Base-by-base conservation (phyloP, 64 coral and sea anemone genomes). In the Platygyra sinensis region DNA sequence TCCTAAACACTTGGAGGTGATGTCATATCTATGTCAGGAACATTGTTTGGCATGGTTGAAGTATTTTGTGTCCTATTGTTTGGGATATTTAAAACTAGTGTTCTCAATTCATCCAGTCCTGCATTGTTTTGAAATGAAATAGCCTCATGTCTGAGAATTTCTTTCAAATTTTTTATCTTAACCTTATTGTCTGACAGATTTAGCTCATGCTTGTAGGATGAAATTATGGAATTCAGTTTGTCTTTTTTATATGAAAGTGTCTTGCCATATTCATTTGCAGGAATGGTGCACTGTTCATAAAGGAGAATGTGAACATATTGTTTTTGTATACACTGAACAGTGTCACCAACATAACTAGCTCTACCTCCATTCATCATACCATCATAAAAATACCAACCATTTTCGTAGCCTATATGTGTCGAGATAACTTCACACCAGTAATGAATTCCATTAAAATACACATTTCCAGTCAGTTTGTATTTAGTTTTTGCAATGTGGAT, bases 361-460 rank as follows among this genome's bases (percentile, higher is more conserved):
- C 27, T 89, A 9, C 60, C 87, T 5, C 60, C 62, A 25, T 22
- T 89, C 20, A 28, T 19, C 39, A 89, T 28, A 0, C 87, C 87
- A 80, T 89, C 62, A 52, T 72, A 80, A 29, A 80, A 25, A 10
- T 54, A 89, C 87, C 87, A 89, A 10, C 87, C 87, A 38, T 38
- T 38, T 38, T 38, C 4, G 36, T 38, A 38, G 36, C 36, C 36
- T 38, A 38, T 38, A 38, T 38, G 36, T 38, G 36, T 38, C 36
- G 36, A 38, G 36, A 38, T 38, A 38, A 38, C 36, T 38, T 38
- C 36, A 38, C 36, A 38, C 36, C 36, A 38, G 36, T 38, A 38
- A 38, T 38, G 36, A 38, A 38, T 38, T 38, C 36, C 36, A 38
- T 38, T 38, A 4, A 38, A 38, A 38, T 38, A 38, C 36, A 38